These are phyloP conservation scores for Ligdia adustata DNA, from an alignment of 2,888 invertebrate genomes.

Conservation along the genomic window DNA sequence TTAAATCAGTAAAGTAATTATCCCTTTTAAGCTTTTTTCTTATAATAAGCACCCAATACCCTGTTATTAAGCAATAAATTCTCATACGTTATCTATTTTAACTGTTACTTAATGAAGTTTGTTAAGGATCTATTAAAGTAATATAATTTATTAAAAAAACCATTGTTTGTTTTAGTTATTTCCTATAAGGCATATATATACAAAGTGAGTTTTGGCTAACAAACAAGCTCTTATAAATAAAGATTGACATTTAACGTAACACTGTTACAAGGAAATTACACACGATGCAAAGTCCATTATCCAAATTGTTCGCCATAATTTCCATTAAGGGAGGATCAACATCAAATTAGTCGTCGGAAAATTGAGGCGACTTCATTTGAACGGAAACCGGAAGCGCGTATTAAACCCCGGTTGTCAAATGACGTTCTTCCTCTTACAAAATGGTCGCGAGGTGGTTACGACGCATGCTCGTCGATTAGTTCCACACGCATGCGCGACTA, in stretches of 20 bases:
- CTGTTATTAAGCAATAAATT: too few relatives aligned
- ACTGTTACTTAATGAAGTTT: too few relatives aligned
- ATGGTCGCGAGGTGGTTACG: background rate
- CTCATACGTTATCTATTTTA: too few relatives aligned
- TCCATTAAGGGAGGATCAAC: conserved; percentile 22
- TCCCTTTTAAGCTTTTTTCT: too few relatives aligned
- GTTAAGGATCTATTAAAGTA: too few relatives aligned
- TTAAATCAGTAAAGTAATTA: too few relatives aligned
- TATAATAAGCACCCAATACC: too few relatives aligned
- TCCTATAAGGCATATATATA: too few relatives aligned
- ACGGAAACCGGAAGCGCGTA: conserved; percentile 39
- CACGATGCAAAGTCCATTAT: conserved; percentile 17
- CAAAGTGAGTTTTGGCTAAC: too few relatives aligned
- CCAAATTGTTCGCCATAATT: conserved; percentile 18
- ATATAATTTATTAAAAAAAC: too few relatives aligned
- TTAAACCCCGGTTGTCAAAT: conserved; percentile 63
- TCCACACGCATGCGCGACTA: conserved; percentile 61
- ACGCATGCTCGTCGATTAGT: conserved; percentile 39
- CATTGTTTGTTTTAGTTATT: too few relatives aligned
- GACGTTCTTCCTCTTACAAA: conserved; percentile 66
- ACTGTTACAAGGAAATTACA: background rate
- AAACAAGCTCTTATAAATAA: background rate
- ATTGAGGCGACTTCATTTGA: conserved; percentile 36
- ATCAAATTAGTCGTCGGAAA: conserved; percentile 34
- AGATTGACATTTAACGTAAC: background rate